A percentile compares a stretch with the other conserved stretches of the same genome.
These are phyloP conservation scores for Enteromius trimaculatus DNA, from an alignment of 2,797 vertebrate species.

Conservation along the genomic window DNA sequence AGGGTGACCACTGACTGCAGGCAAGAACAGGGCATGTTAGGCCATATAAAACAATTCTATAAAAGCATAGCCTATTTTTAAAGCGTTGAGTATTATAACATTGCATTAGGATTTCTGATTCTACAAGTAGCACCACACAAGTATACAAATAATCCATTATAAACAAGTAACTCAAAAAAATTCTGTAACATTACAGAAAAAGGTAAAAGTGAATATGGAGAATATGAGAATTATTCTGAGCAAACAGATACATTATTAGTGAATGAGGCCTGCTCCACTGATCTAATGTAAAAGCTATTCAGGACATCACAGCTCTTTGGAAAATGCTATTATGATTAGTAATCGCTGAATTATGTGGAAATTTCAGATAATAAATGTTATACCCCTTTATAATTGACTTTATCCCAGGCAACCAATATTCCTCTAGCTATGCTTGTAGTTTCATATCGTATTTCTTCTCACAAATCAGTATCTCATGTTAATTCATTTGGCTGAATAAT, in stretches of 20 bases:
- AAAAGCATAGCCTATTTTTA: neutral
- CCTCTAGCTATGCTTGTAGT: neutral
- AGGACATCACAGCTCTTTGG: neutral
- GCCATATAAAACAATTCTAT: neutral
- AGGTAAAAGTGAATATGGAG: neutral
- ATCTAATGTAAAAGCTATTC: neutral
- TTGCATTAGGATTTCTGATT: neutral
- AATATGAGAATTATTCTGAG: neutral
- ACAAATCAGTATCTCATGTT: neutral
- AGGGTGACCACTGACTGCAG: constrained; percentile 81
- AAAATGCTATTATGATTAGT: neutral
- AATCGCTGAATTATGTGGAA: neutral
- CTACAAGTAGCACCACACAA: neutral
- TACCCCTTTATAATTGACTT: neutral
- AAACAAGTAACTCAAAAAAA: neutral
- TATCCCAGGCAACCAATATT: neutral
- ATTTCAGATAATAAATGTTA: neutral
- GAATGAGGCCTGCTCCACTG: neutral
- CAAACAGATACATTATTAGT: neutral
- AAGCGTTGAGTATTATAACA: neutral
- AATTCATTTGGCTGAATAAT: neutral
- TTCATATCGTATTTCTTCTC: neutral
- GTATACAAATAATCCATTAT: neutral
- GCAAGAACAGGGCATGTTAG: constrained; percentile 20
- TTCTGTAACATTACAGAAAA: neutral